Percentiles rank a stretch among this genome's conserved stretches.
phyloP scores from a whole-genome alignment of 2,797 vertebrate species.

The Remorina albescens region DNA sequence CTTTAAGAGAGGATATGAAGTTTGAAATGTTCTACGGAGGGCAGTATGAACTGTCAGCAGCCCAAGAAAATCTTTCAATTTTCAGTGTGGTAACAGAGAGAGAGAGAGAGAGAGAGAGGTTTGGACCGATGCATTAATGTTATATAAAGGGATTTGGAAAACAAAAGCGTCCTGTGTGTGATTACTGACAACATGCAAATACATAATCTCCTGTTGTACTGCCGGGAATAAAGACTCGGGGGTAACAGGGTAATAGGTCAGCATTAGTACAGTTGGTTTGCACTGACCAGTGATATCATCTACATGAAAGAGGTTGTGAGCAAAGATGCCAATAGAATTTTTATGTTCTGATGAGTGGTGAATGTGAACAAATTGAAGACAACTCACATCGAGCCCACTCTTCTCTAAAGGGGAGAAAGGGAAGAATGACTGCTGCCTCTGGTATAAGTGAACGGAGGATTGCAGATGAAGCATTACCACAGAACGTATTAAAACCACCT shows the following conservation, averaged over 20 bases:
- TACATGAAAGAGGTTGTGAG: background rate
- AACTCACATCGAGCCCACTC: no score
- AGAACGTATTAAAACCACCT: no score
- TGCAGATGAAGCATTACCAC: no score
- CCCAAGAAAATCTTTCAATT: constrained; percentile 52
- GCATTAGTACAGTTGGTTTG: constrained; percentile 23
- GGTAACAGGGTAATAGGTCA: constrained; percentile 8
- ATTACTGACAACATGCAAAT: constrained; percentile 51
- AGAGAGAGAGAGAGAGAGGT: constrained; percentile 17
- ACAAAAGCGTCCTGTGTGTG: constrained; percentile 60
- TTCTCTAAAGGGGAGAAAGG: background rate
- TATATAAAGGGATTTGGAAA: constrained; percentile 72
- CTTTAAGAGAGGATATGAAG: constrained; percentile 18
- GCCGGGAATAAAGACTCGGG: constrained; percentile 22
- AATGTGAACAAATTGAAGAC: background rate
- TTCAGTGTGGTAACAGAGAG: constrained; percentile 24
- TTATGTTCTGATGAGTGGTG: no score
- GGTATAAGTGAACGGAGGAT: no score
- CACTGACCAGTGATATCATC: constrained; percentile 3
- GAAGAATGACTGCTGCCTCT: no score
- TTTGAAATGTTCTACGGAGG: constrained; percentile 51
- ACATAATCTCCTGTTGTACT: constrained; percentile 51
- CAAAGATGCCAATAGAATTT: no score
- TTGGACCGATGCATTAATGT: constrained; percentile 53
- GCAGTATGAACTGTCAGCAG: constrained; percentile 13